These are phyloP conservation scores for Bolborhynchus lineola DNA, from an alignment of 2,113 vertebrate species.

Conservation along the genomic window DNA sequence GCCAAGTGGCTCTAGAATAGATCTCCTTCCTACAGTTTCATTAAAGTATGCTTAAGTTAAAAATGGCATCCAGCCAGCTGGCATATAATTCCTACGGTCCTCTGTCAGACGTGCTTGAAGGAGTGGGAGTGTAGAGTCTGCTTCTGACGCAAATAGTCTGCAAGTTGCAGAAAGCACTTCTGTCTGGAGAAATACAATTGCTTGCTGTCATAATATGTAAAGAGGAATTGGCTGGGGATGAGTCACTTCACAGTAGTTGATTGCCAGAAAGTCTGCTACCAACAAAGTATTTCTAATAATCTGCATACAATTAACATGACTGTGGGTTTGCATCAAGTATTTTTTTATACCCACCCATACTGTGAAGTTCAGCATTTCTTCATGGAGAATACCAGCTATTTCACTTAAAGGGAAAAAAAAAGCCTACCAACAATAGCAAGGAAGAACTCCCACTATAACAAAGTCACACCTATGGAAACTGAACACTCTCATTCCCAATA, in stretches of 20 bases:
- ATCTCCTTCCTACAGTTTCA: background rate
- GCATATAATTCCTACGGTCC: background rate
- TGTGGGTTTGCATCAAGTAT: background rate
- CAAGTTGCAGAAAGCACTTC: background rate
- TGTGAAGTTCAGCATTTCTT: background rate
- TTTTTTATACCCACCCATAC: background rate
- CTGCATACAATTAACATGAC: background rate
- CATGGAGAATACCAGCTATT: background rate
- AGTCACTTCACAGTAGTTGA: background rate
- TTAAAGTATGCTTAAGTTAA: background rate
- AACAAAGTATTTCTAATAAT: background rate
- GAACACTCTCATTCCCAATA: background rate
- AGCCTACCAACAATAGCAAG: background rate
- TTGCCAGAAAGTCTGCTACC: background rate
- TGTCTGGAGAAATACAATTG: conserved; percentile 26
- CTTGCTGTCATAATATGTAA: background rate
- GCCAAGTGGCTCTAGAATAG: background rate
- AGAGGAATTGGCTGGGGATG: background rate
- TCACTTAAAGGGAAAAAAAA: background rate
- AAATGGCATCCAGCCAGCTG: background rate
- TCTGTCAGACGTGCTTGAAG: background rate
- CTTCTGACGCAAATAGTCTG: background rate
- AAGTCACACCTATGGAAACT: background rate
- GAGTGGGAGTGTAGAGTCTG: background rate
- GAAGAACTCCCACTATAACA: background rate